phyloP scores from a whole-genome alignment of 2,797 vertebrate species.

The Ibycter americanus region DNA sequence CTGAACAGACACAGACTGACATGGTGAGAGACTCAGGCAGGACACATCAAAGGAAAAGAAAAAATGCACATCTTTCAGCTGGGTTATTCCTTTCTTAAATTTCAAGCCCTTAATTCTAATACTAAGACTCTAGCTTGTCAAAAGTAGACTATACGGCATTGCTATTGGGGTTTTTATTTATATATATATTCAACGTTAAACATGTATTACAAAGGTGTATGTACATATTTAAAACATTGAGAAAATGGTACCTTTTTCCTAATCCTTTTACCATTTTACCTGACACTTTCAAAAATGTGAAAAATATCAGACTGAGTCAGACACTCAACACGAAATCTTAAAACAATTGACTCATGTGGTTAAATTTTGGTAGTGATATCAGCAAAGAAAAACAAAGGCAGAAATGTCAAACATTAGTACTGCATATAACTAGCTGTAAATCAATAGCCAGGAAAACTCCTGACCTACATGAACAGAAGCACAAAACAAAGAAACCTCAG shows the following conservation, averaged over 20 bases:
- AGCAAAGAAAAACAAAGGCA: slow-evolving; percentile 22
- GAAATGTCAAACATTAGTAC: not conserved
- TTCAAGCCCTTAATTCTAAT: not conserved
- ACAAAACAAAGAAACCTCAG: slow-evolving; percentile 42
- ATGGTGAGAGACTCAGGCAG: not conserved
- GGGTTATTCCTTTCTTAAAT: not conserved
- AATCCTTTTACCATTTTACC: slow-evolving; percentile 4
- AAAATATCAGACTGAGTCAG: not conserved
- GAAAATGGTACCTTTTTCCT: not conserved
- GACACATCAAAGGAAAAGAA: not conserved
- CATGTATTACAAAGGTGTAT: not conserved
- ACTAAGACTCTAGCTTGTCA: not conserved
- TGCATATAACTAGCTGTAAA: not conserved
- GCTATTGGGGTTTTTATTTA: not conserved
- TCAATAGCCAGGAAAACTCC: slow-evolving; percentile 39
- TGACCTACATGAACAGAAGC: slow-evolving; percentile 54
- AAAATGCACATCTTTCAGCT: not conserved
- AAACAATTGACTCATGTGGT: not conserved
- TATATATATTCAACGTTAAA: not conserved
- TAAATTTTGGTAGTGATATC: not conserved
- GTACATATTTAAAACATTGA: not conserved
- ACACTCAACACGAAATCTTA: not conserved
- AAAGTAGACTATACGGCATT: not conserved
- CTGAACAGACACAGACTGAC: not conserved
- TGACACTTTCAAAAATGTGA: not conserved